These are phyloP conservation scores for Coreius guichenoti DNA, from an alignment of 2,797 vertebrate genomes.

Conservation along the genomic window DNA sequence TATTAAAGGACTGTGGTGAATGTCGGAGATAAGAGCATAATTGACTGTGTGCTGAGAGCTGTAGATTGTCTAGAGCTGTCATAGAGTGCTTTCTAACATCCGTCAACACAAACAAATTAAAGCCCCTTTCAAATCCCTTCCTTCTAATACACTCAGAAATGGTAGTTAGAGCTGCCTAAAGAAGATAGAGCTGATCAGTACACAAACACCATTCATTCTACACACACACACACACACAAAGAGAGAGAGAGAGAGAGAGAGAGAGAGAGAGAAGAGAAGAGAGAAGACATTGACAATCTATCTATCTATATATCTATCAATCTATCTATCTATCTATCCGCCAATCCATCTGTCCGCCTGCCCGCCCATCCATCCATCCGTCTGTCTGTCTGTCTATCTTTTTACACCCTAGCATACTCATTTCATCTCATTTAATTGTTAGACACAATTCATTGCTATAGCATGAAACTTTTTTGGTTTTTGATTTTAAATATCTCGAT, in stretches of 20 bases:
- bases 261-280: no score
- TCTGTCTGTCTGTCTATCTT: no score
- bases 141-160: not conserved
- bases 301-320: no score
- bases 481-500: no score
- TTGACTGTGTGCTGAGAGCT: conserved; percentile 11
- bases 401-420: no score
- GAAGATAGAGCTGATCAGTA: not conserved
- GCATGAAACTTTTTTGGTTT: no score
- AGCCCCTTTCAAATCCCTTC: not conserved
- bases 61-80: conserved; percentile 2
- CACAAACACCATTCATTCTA: not conserved
- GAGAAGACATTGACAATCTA: no score
- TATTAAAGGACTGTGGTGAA: not conserved
- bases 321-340: no score
- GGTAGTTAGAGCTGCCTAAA: not conserved
- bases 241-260: no score
- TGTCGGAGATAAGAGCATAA: not conserved
- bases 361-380: no score
- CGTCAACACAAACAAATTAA: conserved; percentile 17
- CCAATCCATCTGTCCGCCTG: no score
- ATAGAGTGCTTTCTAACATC: conserved; percentile 17
- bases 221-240: not conserved
- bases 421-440: not conserved
- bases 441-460: not conserved